Evolutionary conservation across 2,888 invertebrate species (phyloP).

Genomic region (Acanthoscelides obtectus): DNA sequence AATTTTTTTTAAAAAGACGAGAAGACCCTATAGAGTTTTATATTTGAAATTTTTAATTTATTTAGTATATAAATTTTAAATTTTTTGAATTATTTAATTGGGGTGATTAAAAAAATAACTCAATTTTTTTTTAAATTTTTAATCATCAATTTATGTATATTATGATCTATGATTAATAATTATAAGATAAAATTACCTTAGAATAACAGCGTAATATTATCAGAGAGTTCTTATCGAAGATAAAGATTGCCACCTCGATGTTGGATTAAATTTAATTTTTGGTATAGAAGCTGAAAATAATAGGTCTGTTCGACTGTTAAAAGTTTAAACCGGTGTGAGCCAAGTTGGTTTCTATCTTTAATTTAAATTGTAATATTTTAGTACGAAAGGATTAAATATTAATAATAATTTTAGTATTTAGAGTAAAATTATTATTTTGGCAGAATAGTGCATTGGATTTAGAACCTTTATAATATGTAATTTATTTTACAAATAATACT

Average conservation of each 20-base stretch:
- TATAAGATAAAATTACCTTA: constrained; percentile 71
- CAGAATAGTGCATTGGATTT: constrained; percentile 68
- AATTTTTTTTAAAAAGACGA: constrained; percentile 64
- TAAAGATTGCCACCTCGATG: constrained; percentile 83
- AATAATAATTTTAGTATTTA: constrained; percentile 50
- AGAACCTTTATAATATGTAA: constrained; percentile 63
- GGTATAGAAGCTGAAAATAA: constrained; percentile 60
- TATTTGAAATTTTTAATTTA: constrained; percentile 36
- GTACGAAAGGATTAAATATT: constrained; percentile 75
- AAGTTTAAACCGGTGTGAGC: constrained; percentile 79
- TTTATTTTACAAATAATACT: constrained; percentile 54
- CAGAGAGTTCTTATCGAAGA: constrained; percentile 68
- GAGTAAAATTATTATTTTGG: constrained; percentile 53
- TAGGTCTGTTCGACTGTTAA: constrained; percentile 80
- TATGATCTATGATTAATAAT: constrained; percentile 57
- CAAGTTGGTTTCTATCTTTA: constrained; percentile 84
- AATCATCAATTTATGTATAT: constrained; percentile 46
- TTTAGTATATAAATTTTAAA: constrained; percentile 37
- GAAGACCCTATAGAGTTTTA: constrained; percentile 76
- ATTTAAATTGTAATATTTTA: constrained; percentile 55
- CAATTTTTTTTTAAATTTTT: constrained; percentile 53
- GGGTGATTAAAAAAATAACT: constrained; percentile 60
- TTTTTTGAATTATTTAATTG: constrained; percentile 54
- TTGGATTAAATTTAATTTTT: constrained; percentile 73
- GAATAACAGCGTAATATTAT: constrained; percentile 82